A percentile compares a stretch with the other conserved stretches of the same genome.
phyloP scores from a whole-genome alignment of 2,888 invertebrate genomes.

The Latrodectus elegans region DNA sequence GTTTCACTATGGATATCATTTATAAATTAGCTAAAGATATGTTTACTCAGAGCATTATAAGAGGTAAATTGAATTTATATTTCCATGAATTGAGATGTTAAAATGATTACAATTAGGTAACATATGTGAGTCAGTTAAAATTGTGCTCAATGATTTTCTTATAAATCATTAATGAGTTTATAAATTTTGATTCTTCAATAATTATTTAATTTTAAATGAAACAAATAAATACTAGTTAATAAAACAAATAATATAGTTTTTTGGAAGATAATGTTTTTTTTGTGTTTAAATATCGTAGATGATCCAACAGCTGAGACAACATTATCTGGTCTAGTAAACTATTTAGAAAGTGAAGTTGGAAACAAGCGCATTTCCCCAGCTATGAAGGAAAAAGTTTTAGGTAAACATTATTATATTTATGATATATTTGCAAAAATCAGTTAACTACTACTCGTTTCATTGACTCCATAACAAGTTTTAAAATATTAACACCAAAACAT shows the following conservation, averaged over 20 bases:
- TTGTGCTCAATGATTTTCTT: not conserved
- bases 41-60: constrained; percentile 84
- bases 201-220: not conserved
- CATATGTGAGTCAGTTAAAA: not conserved
- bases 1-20: constrained; percentile 85
- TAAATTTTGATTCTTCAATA: not conserved
- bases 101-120: not conserved
- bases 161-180: not conserved
- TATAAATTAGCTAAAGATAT: constrained; percentile 88
- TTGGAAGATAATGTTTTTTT: not conserved
- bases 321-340: constrained; percentile 83
- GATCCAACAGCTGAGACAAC: constrained; percentile 83
- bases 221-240: not conserved
- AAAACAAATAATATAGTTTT: not conserved
- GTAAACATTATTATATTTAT: constrained; percentile 76
- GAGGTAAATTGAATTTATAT: constrained; percentile 75
- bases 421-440: not conserved
- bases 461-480: too few species aligned
- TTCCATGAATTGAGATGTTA: not conserved
- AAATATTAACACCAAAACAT: too few species aligned
- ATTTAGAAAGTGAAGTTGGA: constrained; percentile 84
- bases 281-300: constrained; percentile 73
- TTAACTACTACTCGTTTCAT: too few species aligned
- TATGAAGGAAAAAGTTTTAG: constrained; percentile 85
- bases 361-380: constrained; percentile 84